Evolutionary conservation across 2,888 invertebrate genomes (phyloP), one percentile per base, ranked within the genome.

Genomic region (Loripinus fragilis): DNA sequence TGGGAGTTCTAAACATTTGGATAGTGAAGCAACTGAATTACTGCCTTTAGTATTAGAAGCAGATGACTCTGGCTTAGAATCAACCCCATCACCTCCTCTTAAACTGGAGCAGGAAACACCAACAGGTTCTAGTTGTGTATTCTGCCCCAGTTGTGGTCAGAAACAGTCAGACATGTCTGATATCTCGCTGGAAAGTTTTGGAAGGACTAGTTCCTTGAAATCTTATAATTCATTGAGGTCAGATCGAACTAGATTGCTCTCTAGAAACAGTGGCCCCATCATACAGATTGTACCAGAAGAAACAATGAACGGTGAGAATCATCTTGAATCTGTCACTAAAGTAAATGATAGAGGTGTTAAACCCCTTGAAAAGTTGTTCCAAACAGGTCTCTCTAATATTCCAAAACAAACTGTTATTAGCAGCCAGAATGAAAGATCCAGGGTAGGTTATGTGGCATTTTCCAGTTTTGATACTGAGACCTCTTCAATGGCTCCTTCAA

Each of bases 401-500:
- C 33, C 60, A 33, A 60, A 33, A 60, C 60, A 60, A 33, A 60
- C 60, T 12, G 33, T 60, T 33, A 60, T 60, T 60, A 15, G 12
- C 7, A 30, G 3, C 23, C 60, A 60, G 8, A 33, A 60, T 60
- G 60, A 23, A 17, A 60, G 35, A 41, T 30, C 30, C 38, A 78
- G 80, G 33, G 69, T 83, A 33, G 76, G 68, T 33, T 80, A 74
- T 64, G 45, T 71, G 5, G 45, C 78, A 45, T 83, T 64, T 42
- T 80, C 80, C 17, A 83, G 83, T 55, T 50, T 80, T 60, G 83
- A 83, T 35, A 80, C 83, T 12, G 83, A 83, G 38, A 73, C 75
- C 3, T 83, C 83, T 15, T 71, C 77, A 30, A 71, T 72, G 20
- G 74, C 78, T 7, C 78, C 78, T 2, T 76, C 83, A 30, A 60